phyloP scores from a whole-genome alignment of 2,888 invertebrate species.

The Conops quadrifasciatus region DNA sequence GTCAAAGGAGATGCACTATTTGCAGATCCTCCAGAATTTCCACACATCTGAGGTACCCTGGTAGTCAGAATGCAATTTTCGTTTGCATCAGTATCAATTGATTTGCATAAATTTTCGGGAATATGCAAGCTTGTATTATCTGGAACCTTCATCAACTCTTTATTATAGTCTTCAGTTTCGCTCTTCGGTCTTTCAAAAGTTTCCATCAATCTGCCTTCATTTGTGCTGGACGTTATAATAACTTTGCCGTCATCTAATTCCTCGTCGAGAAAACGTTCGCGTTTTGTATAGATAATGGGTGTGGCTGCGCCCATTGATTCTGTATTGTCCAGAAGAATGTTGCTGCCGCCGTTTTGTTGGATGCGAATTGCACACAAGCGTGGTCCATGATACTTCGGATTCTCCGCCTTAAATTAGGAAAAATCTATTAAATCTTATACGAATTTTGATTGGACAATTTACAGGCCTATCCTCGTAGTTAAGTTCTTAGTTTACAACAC shows the following conservation, averaged over 20 bases:
- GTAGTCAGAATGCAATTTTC: too few species aligned
- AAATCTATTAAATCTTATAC: not conserved
- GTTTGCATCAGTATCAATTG: too few species aligned
- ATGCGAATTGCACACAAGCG: conserved; percentile 80
- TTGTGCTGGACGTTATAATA: conserved; percentile 55
- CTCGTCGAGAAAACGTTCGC: conserved; percentile 65
- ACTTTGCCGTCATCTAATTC: conserved; percentile 64
- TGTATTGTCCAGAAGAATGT: conserved; percentile 81
- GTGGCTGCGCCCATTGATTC: conserved; percentile 71
- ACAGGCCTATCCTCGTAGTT: too few species aligned
- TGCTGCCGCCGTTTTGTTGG: conserved; percentile 80
- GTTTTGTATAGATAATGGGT: conserved; percentile 77
- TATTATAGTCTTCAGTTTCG: not conserved
- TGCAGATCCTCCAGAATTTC: too few species aligned
- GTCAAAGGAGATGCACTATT: not conserved
- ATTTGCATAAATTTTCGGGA: too few species aligned
- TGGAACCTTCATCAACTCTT: not conserved
- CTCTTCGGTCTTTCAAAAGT: not conserved
- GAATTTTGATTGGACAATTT: not conserved
- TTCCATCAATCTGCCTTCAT: not conserved
- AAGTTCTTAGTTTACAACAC: too few species aligned
- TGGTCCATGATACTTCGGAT: conserved; percentile 69
- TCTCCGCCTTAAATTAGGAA: conserved; percentile 59
- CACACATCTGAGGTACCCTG: too few species aligned
- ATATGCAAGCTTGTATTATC: not conserved